Base-by-base conservation (phyloP, 2,888 invertebrate genomes). In the Thysanoteuthis rhombus region DNA sequence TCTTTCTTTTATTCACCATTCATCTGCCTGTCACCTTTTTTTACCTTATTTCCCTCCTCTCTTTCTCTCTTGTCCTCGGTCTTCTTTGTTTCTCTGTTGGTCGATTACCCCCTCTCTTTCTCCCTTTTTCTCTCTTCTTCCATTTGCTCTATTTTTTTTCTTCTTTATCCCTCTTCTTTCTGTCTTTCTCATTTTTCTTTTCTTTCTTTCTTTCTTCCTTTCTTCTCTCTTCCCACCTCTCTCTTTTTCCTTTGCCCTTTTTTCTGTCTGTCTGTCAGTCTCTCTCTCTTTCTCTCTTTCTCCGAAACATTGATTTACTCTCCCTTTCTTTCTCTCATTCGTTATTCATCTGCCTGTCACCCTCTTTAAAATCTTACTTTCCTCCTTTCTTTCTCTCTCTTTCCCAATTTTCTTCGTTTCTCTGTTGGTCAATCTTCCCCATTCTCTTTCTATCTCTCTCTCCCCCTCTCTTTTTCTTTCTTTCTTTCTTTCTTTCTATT, bases 61-160 rank as follows among this genome's bases (percentile, higher is more conserved):
- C n/a, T n/a, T n/a, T n/a, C n/a, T 32, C 32, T 32, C 28, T 58
- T 2, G 3, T 28, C 28, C 22, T 52, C 32, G 5, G 6, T 3
- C 1, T 58, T 58, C 3, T 3, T 58, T 5, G 5, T 0, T 32
- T 3, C 0, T 47, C 19, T 19, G 6, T 42, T 1, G 0, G 4
- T 52, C 3, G 0, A 19, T 3, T 42, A 42, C 19, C 3, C 16
- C 3, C 3, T 25, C 19, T 52, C 22, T 25, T 25, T 25, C 52
- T 25, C 22, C 8, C 32, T 32, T 4, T 58, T 0, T 32, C 3
- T 5, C 22, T 52, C 32, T 32, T 4, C 0, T 8, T 58, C 32
- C 12, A 5, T 32, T n/a, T n/a, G n/a, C n/a, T 0, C 12, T n/a
- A 16, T 75, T 3, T n/a, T 4, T 75, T 16, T 75, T n/a, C n/a